These are phyloP conservation scores for Oenanthe melanoleuca DNA, from an alignment of 2,113 vertebrate species.

Conservation along the genomic window DNA sequence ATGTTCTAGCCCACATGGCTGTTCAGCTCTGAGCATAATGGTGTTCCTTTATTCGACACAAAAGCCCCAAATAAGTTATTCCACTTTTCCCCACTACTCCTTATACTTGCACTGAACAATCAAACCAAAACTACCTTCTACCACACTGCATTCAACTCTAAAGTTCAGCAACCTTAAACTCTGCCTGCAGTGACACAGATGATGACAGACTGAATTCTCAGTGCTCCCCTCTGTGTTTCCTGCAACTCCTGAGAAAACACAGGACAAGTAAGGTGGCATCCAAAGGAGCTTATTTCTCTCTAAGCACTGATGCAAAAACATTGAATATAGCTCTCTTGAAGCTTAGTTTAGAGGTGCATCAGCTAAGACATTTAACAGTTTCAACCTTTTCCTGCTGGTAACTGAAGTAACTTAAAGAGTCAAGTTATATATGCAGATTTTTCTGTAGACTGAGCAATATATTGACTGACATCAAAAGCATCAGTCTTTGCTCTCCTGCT, in stretches of 20 bases:
- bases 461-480: neutral
- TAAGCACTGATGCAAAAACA: neutral
- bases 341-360: neutral
- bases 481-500: neutral
- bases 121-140: neutral
- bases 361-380: neutral
- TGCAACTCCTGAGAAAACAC: neutral
- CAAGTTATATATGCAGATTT: neutral
- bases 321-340: neutral
- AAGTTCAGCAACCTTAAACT: fast-evolving
- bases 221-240: neutral
- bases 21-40: neutral
- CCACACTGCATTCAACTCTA: neutral
- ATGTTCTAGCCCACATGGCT: neutral
- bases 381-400: neutral
- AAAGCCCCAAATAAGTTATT: neutral
- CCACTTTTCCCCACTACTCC: neutral
- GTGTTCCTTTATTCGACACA: neutral
- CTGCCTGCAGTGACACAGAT: neutral
- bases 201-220: neutral
- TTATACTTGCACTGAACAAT: neutral
- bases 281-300: neutral
- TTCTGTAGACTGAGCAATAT: neutral
- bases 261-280: neutral
- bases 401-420: neutral